These are phyloP conservation scores for Cheilosia vulpina DNA, from an alignment of 2,888 invertebrate genomes.

Conservation along the genomic window DNA sequence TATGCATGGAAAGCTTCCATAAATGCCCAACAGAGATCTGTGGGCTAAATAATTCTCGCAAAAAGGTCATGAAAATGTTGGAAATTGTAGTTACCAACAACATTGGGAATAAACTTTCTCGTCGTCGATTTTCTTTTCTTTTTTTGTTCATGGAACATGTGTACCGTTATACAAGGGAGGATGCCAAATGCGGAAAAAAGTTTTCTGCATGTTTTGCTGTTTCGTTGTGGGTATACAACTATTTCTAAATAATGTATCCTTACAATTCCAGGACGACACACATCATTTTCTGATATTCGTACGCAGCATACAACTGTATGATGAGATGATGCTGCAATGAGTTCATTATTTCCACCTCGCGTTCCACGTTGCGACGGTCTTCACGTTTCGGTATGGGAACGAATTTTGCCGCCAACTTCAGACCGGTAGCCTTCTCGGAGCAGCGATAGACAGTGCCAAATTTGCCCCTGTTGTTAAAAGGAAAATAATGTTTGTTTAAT, in stretches of 20 bases:
- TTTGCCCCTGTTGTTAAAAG: conserved; percentile 90
- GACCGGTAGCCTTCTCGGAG: conserved; percentile 91
- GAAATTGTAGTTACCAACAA: conserved; percentile 10
- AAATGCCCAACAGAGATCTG: conserved; percentile 54
- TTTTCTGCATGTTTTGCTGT: conserved; percentile 32
- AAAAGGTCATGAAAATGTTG: conserved; percentile 35
- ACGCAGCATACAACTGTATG: conserved; percentile 98
- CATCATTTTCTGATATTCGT: conserved; percentile 96
- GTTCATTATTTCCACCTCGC: conserved; percentile 99
- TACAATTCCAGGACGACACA: conserved; percentile 99
- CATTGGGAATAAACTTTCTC: conserved; percentile 38
- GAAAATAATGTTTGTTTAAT: conserved; percentile 24
- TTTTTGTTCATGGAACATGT: conserved; percentile 57
- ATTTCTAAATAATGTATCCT: conserved; percentile 83
- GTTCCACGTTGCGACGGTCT: conserved; percentile 95
- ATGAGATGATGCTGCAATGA: conserved; percentile 96
- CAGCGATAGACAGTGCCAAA: conserved; percentile 98
- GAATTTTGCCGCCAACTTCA: conserved; percentile 96
- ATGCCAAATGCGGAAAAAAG: conserved; percentile 24
- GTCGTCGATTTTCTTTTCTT: conserved; percentile 1
- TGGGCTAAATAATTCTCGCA: conserved; percentile 43
- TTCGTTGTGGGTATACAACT: conserved; percentile 24
- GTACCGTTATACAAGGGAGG: conserved; percentile 22
- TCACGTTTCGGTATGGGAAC: conserved; percentile 93
- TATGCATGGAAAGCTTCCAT: conserved; percentile 23